Conservation (phyloP, 2,888 invertebrate species). For the Apamea monoglypha region DNA sequence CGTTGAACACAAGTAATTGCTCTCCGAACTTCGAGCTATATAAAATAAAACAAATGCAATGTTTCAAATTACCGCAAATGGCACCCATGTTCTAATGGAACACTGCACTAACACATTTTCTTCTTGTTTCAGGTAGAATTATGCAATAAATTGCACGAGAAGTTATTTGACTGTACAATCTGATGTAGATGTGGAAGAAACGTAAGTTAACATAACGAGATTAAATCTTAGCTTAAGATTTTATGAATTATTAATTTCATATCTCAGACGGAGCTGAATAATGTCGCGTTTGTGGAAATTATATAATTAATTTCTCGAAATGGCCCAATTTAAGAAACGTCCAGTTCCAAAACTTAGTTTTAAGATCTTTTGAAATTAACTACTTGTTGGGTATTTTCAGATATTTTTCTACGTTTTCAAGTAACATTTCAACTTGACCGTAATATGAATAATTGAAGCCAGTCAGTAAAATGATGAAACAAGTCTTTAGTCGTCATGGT, state of each 20-base stretch:
- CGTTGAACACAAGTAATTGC: slow-evolving; percentile 22
- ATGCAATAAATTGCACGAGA: slow-evolving; percentile 89
- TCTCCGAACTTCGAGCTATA: slow-evolving; percentile 10
- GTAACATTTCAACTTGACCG: neutral
- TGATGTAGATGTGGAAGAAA: slow-evolving; percentile 81
- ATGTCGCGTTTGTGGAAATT: slow-evolving; percentile 63
- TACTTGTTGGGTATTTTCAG: slow-evolving; percentile 21
- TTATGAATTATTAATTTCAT: slow-evolving; percentile 68
- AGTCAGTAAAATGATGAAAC: slow-evolving; percentile 59
- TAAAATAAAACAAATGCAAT: slow-evolving; percentile 46
- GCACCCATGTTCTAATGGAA: slow-evolving; percentile 67
- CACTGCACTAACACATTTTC: slow-evolving; percentile 87
- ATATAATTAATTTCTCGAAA: slow-evolving; percentile 60
- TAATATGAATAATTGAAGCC: neutral
- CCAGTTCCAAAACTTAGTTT: slow-evolving; percentile 38
- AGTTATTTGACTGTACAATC: slow-evolving; percentile 82
- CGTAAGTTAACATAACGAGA: slow-evolving; percentile 85
- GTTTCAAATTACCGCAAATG: slow-evolving; percentile 62
- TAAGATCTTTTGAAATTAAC: slow-evolving; percentile 39
- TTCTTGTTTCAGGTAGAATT: slow-evolving; percentile 90
- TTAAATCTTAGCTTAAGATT: slow-evolving; percentile 73
- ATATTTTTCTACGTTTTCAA: neutral
- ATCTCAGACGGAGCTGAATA: slow-evolving; percentile 62
- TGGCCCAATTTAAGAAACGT: slow-evolving; percentile 51
- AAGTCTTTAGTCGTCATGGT: slow-evolving; percentile 63